Base-by-base conservation (phyloP, 2,797 vertebrate genomes). In the Tragelaphus oryx region DNA sequence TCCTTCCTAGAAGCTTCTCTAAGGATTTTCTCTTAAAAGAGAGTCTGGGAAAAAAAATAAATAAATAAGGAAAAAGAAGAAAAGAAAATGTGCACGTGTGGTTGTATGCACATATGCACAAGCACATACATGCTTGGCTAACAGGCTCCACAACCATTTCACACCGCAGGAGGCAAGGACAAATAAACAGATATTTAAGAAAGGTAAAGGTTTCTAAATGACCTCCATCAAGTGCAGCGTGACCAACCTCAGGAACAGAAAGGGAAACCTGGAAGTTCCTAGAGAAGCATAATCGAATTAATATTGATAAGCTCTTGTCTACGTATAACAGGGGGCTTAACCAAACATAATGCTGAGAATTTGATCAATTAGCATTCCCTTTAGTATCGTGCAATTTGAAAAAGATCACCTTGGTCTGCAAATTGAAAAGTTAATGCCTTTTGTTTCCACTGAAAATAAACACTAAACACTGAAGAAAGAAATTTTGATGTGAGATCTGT, bases 1-100 rank as follows among this genome's bases (percentile, higher is more conserved):
- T 98, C 97, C 98, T 98, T 98, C 98, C 97, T 98, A 98, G 98
- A 98, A 98, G 98, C 98, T 98, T 96, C 98, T 98, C 98, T 97
- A 95, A 98, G 98, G 98, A 97, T 97, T 97, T 97, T 98, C 97
- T 98, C 96, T 98, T 96, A 95, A 98, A 96, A 98, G 96, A 98
- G 95, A 97, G 89, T 97, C 93, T 96, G 68, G 74, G 91, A 85
- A 93, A 97, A 95, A 97, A 52, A 46, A 30, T 12, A 28, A 59
- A 60, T 30, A 22, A 83, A 75, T 30, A 80, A 68, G 71, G 37
- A n/a, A 30, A 71, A 10, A 68, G 52, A 52, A 9, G 75, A 52
- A 82, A 55, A 62, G 16, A 84, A 90, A 57, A 74, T 57, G 33
- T 46, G 12, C 11, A 8, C 0, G 1, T 13, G 71, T 13, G 28